Conservation (phyloP, 2,113 vertebrate genomes). For the Hymenochirus boettgeri region DNA sequence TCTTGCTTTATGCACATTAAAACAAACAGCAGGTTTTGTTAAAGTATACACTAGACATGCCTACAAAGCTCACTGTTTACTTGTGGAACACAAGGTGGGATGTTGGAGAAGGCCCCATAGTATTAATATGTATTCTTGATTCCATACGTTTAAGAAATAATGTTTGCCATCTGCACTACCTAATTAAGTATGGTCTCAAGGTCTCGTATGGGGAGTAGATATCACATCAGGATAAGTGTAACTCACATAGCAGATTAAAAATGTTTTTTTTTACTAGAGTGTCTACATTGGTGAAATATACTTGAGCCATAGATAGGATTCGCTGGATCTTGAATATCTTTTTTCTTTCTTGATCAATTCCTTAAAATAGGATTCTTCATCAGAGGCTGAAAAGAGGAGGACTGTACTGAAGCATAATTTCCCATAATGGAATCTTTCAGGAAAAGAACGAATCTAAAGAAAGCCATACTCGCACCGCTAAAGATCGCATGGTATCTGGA, state of each 20-base stretch:
- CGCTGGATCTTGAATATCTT: constrained; percentile 67
- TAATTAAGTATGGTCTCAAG: constrained; percentile 64
- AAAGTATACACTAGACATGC: constrained; percentile 51
- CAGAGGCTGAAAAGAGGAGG: constrained; percentile 97
- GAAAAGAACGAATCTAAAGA: constrained; percentile 46
- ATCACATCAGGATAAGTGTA: constrained; percentile 64
- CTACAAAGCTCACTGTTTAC: constrained; percentile 55
- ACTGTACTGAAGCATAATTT: constrained; percentile 92
- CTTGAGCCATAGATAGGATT: constrained; percentile 71
- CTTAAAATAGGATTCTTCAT: constrained; percentile 97
- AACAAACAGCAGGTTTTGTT: constrained; percentile 35
- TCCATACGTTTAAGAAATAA: constrained; percentile 47
- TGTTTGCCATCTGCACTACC: constrained; percentile 57
- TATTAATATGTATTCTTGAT: constrained; percentile 53
- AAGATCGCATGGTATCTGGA: too few species aligned
- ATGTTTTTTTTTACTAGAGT: constrained; percentile 53
- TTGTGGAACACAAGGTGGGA: constrained; percentile 41
- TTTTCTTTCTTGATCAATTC: constrained; percentile 90
- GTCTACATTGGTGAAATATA: constrained; percentile 68
- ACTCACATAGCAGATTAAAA: constrained; percentile 65
- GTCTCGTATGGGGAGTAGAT: constrained; percentile 64
- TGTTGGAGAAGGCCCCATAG: constrained; percentile 51
- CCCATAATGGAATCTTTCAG: constrained; percentile 76
- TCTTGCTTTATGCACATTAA: background rate
- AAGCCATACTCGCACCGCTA: too few species aligned